Percentiles rank a stretch among this genome's conserved stretches.
phyloP scores from a whole-genome alignment of 2,888 invertebrate species.

The Eupeodes luniger region DNA sequence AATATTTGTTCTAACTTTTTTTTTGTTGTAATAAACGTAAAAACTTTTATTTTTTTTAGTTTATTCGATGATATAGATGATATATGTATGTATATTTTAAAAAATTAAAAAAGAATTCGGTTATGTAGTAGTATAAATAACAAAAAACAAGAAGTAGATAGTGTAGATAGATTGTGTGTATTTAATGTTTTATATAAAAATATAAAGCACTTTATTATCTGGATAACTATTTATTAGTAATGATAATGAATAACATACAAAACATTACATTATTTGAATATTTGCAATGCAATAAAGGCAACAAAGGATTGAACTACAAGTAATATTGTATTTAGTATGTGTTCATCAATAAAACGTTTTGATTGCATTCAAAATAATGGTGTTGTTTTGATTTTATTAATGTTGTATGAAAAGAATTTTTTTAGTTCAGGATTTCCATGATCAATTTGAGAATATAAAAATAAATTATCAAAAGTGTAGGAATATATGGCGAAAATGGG shows the following conservation, averaged over 20 bases:
- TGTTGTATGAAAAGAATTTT: too few species aligned
- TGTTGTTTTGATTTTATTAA: too few species aligned
- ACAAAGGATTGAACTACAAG: conserved; percentile 3
- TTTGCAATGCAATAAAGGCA: conserved; percentile 20
- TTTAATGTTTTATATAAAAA: conserved; percentile 40
- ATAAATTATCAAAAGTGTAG: too few species aligned
- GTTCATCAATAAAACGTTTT: too few species aligned
- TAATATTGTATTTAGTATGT: too few species aligned
- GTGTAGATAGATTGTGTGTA: conserved; percentile 6
- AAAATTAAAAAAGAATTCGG: neutral
- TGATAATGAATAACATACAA: too few species aligned
- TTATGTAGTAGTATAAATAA: conserved; percentile 14
- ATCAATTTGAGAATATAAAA: too few species aligned
- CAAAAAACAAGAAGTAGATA: neutral
- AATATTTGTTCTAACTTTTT: neutral
- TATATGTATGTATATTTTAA: neutral
- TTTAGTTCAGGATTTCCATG: too few species aligned
- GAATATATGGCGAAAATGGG: too few species aligned
- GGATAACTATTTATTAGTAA: conserved; percentile 33
- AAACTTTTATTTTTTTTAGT: neutral
- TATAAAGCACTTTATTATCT: conserved; percentile 66
- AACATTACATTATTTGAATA: neutral
- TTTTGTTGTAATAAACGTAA: neutral
- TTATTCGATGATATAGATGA: conserved; percentile 21
- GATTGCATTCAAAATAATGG: too few species aligned